Conservation (phyloP, 2,888 invertebrate genomes). For the Celastrina argiolus region DNA sequence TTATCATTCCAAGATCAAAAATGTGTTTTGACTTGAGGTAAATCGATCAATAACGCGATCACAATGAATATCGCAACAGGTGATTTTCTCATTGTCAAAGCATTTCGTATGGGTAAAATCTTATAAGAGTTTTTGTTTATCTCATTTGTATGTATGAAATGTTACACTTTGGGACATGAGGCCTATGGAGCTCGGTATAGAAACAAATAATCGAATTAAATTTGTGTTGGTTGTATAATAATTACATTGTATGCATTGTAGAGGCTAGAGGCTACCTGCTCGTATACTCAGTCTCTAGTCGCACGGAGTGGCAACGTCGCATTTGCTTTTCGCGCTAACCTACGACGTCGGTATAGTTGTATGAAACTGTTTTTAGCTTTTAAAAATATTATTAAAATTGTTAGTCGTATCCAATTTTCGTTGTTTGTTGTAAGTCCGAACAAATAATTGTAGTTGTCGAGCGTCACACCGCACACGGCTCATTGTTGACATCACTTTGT, state of each 20-base stretch:
- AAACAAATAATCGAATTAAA: conserved; percentile 51
- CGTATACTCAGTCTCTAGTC: conserved; percentile 62
- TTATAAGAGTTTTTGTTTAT: conserved; percentile 17
- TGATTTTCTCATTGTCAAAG: conserved; percentile 18
- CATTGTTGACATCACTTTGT: conserved; percentile 46
- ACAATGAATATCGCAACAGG: conserved; percentile 11
- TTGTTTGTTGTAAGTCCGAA: conserved; percentile 42
- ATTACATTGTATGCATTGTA: conserved; percentile 59
- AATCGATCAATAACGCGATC: conserved; percentile 5
- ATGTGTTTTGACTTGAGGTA: neutral
- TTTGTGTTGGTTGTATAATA: conserved; percentile 68
- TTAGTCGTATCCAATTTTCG: conserved; percentile 34
- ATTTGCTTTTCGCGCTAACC: conserved; percentile 67
- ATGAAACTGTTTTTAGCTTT: conserved; percentile 53
- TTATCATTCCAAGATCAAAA: neutral
- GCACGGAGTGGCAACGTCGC: conserved; percentile 75
- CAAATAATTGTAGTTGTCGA: conserved; percentile 47
- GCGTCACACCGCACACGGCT: conserved; percentile 35
- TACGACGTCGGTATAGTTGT: conserved; percentile 55
- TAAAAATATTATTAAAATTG: conserved; percentile 42
- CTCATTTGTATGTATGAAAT: neutral
- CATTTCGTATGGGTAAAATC: conserved; percentile 1
- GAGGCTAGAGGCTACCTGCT: conserved; percentile 55
- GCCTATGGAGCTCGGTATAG: conserved; percentile 44
- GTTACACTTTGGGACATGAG: conserved; percentile 55